Conservation (phyloP, 2,113 vertebrate genomes). For the Origma solitaria region DNA sequence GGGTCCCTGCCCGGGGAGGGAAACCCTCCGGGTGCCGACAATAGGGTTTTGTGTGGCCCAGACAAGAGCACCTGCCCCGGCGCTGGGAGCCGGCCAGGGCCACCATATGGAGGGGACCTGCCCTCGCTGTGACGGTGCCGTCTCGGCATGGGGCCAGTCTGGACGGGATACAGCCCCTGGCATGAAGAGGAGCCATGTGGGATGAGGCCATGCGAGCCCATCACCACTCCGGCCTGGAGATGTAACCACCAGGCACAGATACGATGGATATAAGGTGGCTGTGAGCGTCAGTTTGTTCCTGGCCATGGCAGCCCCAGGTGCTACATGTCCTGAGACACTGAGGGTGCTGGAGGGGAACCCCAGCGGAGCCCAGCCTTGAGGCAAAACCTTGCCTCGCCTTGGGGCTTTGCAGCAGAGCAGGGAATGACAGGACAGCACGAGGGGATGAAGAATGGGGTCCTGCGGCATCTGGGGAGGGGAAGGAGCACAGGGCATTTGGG, state of each 20-base stretch:
- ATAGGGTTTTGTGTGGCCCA: background rate
- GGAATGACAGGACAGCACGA: accelerated
- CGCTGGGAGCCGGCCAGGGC: background rate
- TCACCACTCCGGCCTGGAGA: background rate
- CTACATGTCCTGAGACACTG: accelerated
- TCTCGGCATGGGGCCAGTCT: background rate
- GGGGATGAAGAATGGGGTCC: background rate
- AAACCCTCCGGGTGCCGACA: background rate
- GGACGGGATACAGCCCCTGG: background rate
- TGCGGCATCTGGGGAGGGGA: background rate
- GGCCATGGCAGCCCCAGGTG: background rate
- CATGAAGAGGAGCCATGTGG: accelerated
- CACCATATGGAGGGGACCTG: background rate
- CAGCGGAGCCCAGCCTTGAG: background rate
- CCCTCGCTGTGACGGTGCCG: accelerated
- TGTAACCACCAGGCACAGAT: accelerated
- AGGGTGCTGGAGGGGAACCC: background rate
- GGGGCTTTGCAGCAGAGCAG: background rate
- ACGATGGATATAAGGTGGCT: background rate
- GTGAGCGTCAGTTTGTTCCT: background rate
- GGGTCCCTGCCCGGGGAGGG: background rate
- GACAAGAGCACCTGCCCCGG: background rate
- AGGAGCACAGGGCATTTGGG: background rate
- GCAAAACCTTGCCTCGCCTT: background rate
- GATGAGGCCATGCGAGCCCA: background rate